These are phyloP conservation scores for Amazonetta brasiliensis DNA, from an alignment of 2,797 vertebrate genomes.

Conservation along the genomic window DNA sequence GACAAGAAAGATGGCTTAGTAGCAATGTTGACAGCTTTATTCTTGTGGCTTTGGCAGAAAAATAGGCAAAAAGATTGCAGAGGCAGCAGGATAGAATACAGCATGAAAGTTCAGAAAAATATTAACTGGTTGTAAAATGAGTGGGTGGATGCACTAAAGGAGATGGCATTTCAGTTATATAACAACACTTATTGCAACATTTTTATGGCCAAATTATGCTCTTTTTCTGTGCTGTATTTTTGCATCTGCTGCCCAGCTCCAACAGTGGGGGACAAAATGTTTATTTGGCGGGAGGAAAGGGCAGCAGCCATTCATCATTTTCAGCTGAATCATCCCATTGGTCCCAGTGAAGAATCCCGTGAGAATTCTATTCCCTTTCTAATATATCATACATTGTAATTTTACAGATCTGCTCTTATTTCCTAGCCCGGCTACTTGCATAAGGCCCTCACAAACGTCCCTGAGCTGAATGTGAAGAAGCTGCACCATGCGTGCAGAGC, in stretches of 20 bases:
- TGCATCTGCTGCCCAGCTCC: slow-evolving; percentile 58
- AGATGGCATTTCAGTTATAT: slow-evolving; percentile 73
- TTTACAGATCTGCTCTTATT: slow-evolving; percentile 25
- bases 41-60: slow-evolving; percentile 78
- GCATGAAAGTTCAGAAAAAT: slow-evolving; percentile 77
- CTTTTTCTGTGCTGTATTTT: slow-evolving; percentile 66
- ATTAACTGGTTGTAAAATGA: slow-evolving; percentile 80
- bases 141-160: slow-evolving; percentile 74
- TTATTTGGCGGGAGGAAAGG: slow-evolving; percentile 63
- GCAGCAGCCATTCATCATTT: slow-evolving; percentile 50
- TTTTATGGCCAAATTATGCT: slow-evolving; percentile 75
- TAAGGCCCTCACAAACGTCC: not conserved
- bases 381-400: not conserved
- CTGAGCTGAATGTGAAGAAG: not conserved
- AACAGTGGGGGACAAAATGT: slow-evolving; percentile 13
- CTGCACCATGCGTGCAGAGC: rapidly evolving
- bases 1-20: slow-evolving; percentile 79
- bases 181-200: slow-evolving; percentile 75
- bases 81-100: slow-evolving; percentile 71
- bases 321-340: slow-evolving; percentile 38
- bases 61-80: slow-evolving; percentile 79
- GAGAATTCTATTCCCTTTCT: slow-evolving; percentile 26
- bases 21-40: slow-evolving; percentile 81
- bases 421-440: not conserved
- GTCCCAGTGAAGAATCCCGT: slow-evolving; percentile 17